These are phyloP conservation scores for Drosophila mercatorum DNA, from an alignment of 2,888 invertebrate species.

Conservation along the genomic window DNA sequence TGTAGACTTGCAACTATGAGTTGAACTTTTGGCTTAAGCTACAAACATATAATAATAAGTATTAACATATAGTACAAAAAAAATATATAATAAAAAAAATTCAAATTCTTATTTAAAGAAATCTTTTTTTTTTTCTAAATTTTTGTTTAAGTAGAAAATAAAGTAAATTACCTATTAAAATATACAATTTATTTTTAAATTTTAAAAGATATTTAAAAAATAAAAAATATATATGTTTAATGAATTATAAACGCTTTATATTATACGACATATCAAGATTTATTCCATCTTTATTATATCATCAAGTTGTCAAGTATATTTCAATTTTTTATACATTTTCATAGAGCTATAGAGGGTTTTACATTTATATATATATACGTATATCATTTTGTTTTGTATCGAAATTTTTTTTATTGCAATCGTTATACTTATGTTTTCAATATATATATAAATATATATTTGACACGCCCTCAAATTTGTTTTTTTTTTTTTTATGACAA, in stretches of 20 bases:
- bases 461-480: constrained; percentile 17
- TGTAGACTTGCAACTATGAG: background rate
- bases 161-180: no score
- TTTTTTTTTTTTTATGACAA: constrained; percentile 10
- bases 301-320: constrained; percentile 26
- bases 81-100: no score
- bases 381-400: constrained; percentile 22
- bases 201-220: background rate
- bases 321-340: constrained; percentile 25
- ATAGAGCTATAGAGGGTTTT: constrained; percentile 7
- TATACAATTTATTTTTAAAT: no score
- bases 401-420: constrained; percentile 46
- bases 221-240: background rate
- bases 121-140: no score
- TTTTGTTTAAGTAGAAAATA: no score
- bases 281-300: constrained; percentile 38
- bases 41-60: background rate
- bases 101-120: no score
- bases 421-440: constrained; percentile 48
- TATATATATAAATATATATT: constrained; percentile 3
- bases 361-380: constrained; percentile 14
- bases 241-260: background rate
- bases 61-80: no score
- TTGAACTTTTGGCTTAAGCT: no score
- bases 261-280: constrained; percentile 9